Percentiles rank a stretch among this genome's conserved stretches.
Evolutionary conservation across 2,888 invertebrate species (phyloP).

Genomic region (Stomorhina lunata): DNA sequence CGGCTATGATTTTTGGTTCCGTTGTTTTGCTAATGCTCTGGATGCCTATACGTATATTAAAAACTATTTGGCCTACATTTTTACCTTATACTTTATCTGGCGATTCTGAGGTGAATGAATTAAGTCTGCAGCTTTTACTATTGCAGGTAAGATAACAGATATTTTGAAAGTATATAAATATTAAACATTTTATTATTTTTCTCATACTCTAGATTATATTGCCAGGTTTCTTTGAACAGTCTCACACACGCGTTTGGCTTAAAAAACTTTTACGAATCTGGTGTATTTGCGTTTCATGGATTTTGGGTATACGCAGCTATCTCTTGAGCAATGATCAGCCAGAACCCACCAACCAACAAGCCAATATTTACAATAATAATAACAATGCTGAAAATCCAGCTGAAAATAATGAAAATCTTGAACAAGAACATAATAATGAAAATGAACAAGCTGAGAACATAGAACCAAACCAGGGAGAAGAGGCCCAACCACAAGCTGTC

Average conservation of each 20-base stretch:
- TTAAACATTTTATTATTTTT: not conserved
- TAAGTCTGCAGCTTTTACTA: conserved; percentile 94
- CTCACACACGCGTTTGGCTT: conserved; percentile 96
- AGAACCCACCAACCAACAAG: conserved; percentile 70
- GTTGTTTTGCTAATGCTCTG: conserved; percentile 97
- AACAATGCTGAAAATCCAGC: conserved; percentile 67
- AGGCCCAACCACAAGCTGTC: conserved; percentile 73
- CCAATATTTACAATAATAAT: conserved; percentile 71
- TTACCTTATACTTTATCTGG: conserved; percentile 96
- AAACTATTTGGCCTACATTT: conserved; percentile 90
- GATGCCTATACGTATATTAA: conserved; percentile 94
- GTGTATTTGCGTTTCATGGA: conserved; percentile 91
- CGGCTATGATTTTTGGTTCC: conserved; percentile 97
- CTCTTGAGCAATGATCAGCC: conserved; percentile 86
- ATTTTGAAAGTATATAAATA: not conserved
- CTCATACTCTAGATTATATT: conserved; percentile 86
- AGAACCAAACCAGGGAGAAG: conserved; percentile 42
- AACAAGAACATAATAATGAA: conserved; percentile 67
- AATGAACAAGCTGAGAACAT: conserved; percentile 63
- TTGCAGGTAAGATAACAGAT: conserved; percentile 84
- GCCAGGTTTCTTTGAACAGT: conserved; percentile 97
- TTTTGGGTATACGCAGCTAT: conserved; percentile 93
- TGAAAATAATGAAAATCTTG: conserved; percentile 44
- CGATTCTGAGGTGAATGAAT: conserved; percentile 94
- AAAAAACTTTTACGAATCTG: conserved; percentile 93